A percentile compares a stretch with the other conserved stretches of the same genome.
phyloP scores from a whole-genome alignment of 2,888 invertebrate species.

The Phorcus lineatus region DNA sequence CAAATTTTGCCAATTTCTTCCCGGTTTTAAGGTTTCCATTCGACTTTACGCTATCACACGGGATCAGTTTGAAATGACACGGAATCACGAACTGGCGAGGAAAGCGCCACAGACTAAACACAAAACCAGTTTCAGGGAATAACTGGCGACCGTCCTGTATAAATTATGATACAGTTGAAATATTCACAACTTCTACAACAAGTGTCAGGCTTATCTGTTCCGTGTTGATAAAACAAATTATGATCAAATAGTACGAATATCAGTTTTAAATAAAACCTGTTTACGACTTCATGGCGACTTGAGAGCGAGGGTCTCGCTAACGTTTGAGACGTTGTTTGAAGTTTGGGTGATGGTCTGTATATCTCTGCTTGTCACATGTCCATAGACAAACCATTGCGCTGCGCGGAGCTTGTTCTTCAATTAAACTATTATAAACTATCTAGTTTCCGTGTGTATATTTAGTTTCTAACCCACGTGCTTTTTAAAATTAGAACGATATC shows the following conservation, averaged over 20 bases:
- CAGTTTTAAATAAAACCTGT: constrained; percentile 17
- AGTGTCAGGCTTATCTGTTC: constrained; percentile 16
- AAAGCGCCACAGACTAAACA: constrained; percentile 14
- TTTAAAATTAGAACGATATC: background rate
- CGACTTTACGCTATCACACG: background rate
- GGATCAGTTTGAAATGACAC: background rate
- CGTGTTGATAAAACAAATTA: constrained; percentile 22
- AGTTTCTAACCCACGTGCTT: background rate
- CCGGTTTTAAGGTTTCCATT: background rate
- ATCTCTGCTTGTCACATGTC: background rate
- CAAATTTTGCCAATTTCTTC: constrained; percentile 7
- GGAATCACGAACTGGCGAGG: background rate
- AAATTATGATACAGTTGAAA: constrained; percentile 19
- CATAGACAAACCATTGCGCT: background rate
- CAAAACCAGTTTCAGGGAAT: background rate
- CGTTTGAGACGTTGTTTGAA: background rate
- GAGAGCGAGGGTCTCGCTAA: background rate
- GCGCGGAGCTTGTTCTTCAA: background rate
- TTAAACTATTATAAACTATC: background rate
- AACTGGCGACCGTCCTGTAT: background rate
- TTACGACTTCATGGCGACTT: constrained; percentile 9
- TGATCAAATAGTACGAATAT: constrained; percentile 15
- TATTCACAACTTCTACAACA: constrained; percentile 19
- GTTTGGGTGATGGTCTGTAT: background rate
- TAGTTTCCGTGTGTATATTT: constrained; percentile 5